Percentiles rank a stretch among this genome's conserved stretches.
phyloP scores from a whole-genome alignment of 1,140 invertebrate species.

The Drosophila quadrilineata region DNA sequence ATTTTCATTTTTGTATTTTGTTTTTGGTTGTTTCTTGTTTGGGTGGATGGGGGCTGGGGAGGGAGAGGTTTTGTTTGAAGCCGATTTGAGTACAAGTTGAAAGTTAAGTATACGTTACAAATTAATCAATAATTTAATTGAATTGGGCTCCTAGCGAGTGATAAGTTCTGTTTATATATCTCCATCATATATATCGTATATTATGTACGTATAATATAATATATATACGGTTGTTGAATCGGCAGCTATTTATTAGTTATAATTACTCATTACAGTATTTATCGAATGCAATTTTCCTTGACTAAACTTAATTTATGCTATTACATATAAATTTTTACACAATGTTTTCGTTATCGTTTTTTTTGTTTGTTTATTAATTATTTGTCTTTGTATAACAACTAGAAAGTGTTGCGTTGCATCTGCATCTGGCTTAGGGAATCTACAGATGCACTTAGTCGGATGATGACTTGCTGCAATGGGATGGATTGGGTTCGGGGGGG shows the following conservation, averaged over 20 bases:
- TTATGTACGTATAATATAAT: too few relatives aligned
- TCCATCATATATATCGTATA: too few relatives aligned
- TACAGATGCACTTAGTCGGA: constrained; percentile 7
- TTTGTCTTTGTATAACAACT: constrained; percentile 79
- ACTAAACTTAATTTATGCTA: constrained; percentile 78
- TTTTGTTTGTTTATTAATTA: constrained; percentile 34
- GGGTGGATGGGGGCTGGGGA: constrained; percentile 23
- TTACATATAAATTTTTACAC: constrained; percentile 75
- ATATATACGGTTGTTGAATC: constrained; percentile 19
- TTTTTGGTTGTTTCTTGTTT: constrained; percentile 1
- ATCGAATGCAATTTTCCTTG: constrained; percentile 57
- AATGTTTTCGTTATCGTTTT: constrained; percentile 21
- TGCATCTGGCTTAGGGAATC: constrained; percentile 9
- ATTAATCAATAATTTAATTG: constrained; percentile 45
- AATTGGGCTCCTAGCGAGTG: constrained; percentile 49
- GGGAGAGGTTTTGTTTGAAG: constrained; percentile 40
- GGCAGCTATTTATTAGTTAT: constrained; percentile 34
- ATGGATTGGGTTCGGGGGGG: too few relatives aligned
- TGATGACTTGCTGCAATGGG: not conserved
- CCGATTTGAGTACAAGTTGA: constrained; percentile 51
- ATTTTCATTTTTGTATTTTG: constrained; percentile 1
- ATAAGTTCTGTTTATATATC: constrained; percentile 47
- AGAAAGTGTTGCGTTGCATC: constrained; percentile 52
- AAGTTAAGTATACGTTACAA: constrained; percentile 47
- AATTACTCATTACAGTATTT: too few relatives aligned